phyloP scores from a whole-genome alignment of 2,888 invertebrate species.

The Alviniconcha strummeri region DNA sequence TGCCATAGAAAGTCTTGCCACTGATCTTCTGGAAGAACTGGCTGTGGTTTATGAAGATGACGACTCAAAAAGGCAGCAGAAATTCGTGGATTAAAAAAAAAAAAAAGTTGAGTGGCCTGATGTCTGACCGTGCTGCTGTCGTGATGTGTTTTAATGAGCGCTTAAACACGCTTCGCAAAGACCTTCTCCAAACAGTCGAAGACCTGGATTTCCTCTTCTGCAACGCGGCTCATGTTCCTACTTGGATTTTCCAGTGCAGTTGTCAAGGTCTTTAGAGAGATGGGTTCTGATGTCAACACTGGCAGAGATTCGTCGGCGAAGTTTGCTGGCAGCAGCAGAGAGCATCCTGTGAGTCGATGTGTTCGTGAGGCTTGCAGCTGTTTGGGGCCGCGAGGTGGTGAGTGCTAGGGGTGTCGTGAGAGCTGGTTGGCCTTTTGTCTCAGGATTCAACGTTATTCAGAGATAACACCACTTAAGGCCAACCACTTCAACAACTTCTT shows the following conservation, averaged over 20 bases:
- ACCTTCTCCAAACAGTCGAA: neutral
- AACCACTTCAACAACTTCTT: conserved; percentile 4
- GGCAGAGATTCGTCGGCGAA: neutral
- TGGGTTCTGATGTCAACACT: neutral
- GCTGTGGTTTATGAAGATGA: neutral
- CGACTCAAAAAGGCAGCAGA: neutral
- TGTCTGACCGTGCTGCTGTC: conserved; percentile 18
- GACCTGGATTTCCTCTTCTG: conserved; percentile 1
- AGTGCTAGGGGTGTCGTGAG: conserved; percentile 9
- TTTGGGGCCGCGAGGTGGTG: conserved; percentile 16
- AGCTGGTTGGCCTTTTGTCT: conserved; percentile 10
- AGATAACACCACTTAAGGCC: neutral
- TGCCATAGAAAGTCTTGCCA: neutral
- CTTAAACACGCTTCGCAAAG: neutral
- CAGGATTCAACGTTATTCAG: neutral
- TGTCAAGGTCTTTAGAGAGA: conserved; percentile 3
- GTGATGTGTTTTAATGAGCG: neutral
- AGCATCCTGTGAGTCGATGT: neutral
- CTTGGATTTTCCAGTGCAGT: conserved; percentile 7
- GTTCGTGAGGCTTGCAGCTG: conserved; percentile 6
- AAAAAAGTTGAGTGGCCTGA: conserved; percentile 14
- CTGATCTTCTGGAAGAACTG: conserved; percentile 14
- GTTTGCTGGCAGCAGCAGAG: neutral
- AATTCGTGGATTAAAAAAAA: conserved; percentile 8
- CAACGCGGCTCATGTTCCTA: conserved; percentile 8